A percentile compares a stretch with the other conserved stretches of the same genome.
Evolutionary conservation across 1,140 invertebrate species (phyloP).

Genomic region (Mactra quadrangularis): DNA sequence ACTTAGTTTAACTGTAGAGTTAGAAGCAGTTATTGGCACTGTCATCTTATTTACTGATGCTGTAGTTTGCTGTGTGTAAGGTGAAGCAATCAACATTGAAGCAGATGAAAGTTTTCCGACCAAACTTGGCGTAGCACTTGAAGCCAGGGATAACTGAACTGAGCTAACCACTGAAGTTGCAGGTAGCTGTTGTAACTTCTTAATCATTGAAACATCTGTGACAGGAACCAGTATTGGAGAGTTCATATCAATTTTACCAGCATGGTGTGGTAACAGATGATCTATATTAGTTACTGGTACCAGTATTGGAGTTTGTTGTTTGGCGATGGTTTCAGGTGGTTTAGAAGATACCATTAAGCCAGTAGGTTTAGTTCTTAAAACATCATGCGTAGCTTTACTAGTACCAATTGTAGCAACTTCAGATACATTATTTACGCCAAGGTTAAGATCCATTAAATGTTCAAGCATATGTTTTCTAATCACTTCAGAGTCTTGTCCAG

Average conservation of each 20-base stretch:
- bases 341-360: slow-evolving; percentile 13
- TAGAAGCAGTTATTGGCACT: no score
- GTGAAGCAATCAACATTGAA: no score
- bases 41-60: no score
- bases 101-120: no score
- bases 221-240: slow-evolving; percentile 56
- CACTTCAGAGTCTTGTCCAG: slow-evolving; percentile 70
- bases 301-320: slow-evolving; percentile 43
- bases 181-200: slow-evolving; percentile 27
- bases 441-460: slow-evolving; percentile 36
- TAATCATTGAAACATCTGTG: slow-evolving; percentile 29
- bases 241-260: slow-evolving; percentile 55
- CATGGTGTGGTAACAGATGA: slow-evolving; percentile 35
- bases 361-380: not conserved
- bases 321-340: slow-evolving; percentile 58
- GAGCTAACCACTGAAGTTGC: no score
- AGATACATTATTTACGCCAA: not conserved
- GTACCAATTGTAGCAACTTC: not conserved
- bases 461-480: slow-evolving; percentile 78
- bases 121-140: no score
- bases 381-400: not conserved
- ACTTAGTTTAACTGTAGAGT: not conserved
- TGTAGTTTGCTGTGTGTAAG: no score
- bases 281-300: slow-evolving; percentile 54
- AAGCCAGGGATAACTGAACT: no score